Evolutionary conservation across 2,113 vertebrate genomes (phyloP).

Genomic region (Myrmecophaga tridactyla): DNA sequence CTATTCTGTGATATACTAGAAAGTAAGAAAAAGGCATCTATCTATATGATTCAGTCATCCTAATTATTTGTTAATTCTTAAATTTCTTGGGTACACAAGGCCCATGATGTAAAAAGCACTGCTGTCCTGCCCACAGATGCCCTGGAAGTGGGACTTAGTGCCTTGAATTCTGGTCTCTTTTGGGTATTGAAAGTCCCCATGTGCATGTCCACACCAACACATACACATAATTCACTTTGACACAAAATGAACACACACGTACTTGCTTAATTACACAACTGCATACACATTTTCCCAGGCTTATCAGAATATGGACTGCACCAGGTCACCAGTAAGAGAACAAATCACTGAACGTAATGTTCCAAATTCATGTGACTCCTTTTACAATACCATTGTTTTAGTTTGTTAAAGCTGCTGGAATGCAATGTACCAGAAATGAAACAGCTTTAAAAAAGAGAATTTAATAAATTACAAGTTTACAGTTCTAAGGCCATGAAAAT

Average conservation of each 20-base stretch:
- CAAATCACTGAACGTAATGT: conserved; percentile 1
- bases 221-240: neutral
- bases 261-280: neutral
- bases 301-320: neutral
- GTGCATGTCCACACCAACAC: too few relatives aligned
- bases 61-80: too few relatives aligned
- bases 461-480: too few relatives aligned
- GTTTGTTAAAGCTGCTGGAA: too few relatives aligned
- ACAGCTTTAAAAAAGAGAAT: too few relatives aligned
- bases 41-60: too few relatives aligned
- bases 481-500: too few relatives aligned
- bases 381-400: neutral
- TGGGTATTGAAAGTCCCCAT: neutral
- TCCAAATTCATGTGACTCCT: conserved; percentile 18
- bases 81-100: neutral
- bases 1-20: too few relatives aligned
- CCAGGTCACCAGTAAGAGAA: neutral
- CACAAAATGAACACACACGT: neutral
- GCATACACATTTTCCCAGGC: neutral
- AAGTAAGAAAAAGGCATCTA: too few relatives aligned
- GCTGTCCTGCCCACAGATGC: neutral
- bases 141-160: too few relatives aligned
- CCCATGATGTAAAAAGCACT: neutral
- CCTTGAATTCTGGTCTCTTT: too few relatives aligned
- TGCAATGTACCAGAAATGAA: too few relatives aligned